phyloP scores from a whole-genome alignment of 2,797 vertebrate genomes.

The Buceros bicornis region DNA sequence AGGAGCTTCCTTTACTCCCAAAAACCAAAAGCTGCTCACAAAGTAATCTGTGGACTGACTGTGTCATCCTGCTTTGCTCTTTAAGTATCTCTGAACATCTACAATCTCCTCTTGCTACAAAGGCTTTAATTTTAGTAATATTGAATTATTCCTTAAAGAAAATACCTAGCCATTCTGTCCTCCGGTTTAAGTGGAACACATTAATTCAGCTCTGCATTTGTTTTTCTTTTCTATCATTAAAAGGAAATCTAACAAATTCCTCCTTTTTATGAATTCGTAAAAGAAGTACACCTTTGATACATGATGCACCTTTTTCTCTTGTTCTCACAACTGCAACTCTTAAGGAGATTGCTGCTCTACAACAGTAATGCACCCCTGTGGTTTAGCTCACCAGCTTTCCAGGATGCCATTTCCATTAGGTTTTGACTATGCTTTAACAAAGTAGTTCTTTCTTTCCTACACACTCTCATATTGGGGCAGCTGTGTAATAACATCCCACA shows the following conservation, averaged over 20 bases:
- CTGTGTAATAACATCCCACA: neutral
- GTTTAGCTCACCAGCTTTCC: neutral
- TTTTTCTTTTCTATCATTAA: neutral
- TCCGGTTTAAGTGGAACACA: neutral
- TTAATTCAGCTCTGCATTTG: neutral
- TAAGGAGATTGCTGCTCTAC: neutral
- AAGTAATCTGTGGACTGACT: neutral
- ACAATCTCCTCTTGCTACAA: neutral
- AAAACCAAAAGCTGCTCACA: neutral
- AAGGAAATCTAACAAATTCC: neutral
- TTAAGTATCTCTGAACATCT: neutral
- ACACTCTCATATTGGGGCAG: neutral
- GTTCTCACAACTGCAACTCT: neutral
- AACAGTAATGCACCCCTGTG: neutral
- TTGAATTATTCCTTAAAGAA: neutral
- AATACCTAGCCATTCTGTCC: neutral
- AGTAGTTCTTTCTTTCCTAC: neutral
- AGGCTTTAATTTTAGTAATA: neutral
- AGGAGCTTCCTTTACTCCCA: neutral
- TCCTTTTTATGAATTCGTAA: neutral
- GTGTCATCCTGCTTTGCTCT: neutral
- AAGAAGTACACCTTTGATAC: neutral
- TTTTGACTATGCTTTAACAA: neutral
- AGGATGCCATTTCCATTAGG: neutral
- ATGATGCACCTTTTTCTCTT: neutral